Evolutionary conservation across 1,140 invertebrate species (phyloP), one percentile per base, ranked within the genome.

Genomic region (Pantala flavescens): DNA sequence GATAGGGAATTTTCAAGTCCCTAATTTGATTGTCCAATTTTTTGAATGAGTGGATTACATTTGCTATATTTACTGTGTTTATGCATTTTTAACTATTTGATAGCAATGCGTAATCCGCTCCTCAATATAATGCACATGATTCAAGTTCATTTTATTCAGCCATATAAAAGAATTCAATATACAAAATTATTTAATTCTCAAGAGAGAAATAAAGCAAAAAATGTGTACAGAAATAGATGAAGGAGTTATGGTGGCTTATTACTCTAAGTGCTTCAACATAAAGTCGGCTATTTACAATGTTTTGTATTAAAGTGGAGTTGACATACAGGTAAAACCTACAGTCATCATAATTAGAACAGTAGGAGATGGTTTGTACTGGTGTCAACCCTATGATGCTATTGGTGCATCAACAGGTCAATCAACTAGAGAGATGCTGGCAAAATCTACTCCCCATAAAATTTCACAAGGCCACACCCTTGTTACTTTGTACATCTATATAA

Each of bases 401-500:
- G 16, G 49, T 63, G 49, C 49, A 63, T 63, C 49, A 19, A 19
- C 16, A 63, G 49, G 49, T 63, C 49, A 63, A 63, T 19, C 28
- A 63, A 63, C 14, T 63, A 63, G 49, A 63, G 49, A 63, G 49
- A 63, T 3, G n/a, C 49, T 63, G 49, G 49, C 49, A 63, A 19
- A 19, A 63, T 63, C 49, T 63, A 36, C 28, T 36, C 28, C 49
- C n/a, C 49, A 14, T 63, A 19, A 63, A 63, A 63, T 63, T 63
- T 63, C 49, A 63, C 49, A 63, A 63, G n/a, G n/a, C 49, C 49
- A 16, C 49, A 21, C 16, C 49, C 49, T 63, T 21, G n/a, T 63
- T 63, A 63, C 49, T 63, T 63, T 63, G 49, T 63, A 63, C 49
- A 63, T 63, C 49, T 63, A 63, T 63, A 63, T 63, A 63, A 63